Percentiles rank a stretch among this genome's conserved stretches.
These are phyloP conservation scores for Pseudomyrmex sp. DNA, from an alignment of 1,140 invertebrate genomes.

Conservation along the genomic window DNA sequence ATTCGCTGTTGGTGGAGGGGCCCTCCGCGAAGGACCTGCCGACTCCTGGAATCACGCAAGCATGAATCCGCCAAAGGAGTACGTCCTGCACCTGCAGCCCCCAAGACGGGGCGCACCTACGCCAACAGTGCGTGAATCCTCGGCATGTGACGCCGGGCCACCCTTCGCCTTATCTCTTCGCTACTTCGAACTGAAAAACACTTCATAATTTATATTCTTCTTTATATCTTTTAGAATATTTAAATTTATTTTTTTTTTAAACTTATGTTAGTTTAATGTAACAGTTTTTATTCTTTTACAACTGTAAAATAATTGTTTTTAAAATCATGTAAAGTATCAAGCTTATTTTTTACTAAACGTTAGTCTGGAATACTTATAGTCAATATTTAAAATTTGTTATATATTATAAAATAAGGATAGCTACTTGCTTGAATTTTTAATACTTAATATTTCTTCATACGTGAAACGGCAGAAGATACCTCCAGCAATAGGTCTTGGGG, in stretches of 20 bases:
- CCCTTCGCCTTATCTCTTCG: conserved; percentile 26
- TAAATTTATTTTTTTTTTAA: too few species aligned
- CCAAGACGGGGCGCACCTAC: conserved; percentile 78
- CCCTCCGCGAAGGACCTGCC: conserved; percentile 73
- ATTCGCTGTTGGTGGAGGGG: conserved; percentile 38
- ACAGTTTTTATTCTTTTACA: too few species aligned
- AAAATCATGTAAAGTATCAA: too few species aligned
- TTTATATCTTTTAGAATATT: background rate
- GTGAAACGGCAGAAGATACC: conserved; percentile 45
- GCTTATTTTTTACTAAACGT: too few species aligned
- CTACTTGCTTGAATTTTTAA: background rate
- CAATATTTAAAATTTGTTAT: too few species aligned
- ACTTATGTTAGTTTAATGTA: too few species aligned
- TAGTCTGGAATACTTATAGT: too few species aligned
- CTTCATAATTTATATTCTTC: background rate
- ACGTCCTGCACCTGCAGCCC: conserved; percentile 83
- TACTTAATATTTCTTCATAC: conserved; percentile 11
- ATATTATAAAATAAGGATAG: background rate
- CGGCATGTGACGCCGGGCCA: conserved; percentile 72
- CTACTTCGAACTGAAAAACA: background rate
- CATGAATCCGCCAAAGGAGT: conserved; percentile 81
- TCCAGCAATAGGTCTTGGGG: conserved; percentile 79
- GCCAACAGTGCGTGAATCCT: conserved; percentile 75
- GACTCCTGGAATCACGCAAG: conserved; percentile 79
- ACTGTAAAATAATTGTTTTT: too few species aligned